Conservation (phyloP, 2,797 vertebrate genomes). For the Otolemur crassicaudatus region DNA sequence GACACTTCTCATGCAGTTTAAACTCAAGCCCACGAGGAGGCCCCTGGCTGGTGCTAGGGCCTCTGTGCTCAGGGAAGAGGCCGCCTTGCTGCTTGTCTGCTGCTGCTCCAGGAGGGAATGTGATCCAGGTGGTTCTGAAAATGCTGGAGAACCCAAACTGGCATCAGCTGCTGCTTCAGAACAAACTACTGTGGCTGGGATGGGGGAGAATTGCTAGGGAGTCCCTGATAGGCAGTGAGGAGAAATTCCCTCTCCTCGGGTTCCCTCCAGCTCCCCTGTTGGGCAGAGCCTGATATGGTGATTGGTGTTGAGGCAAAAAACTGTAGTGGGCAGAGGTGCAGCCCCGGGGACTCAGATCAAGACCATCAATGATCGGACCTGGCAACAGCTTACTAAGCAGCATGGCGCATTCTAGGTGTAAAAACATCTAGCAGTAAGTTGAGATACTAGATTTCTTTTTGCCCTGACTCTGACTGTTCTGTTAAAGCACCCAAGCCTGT, state of each 20-base stretch:
- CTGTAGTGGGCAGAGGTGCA: no score
- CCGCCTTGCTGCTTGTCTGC: not conserved
- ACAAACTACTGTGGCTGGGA: not conserved
- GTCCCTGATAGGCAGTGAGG: not conserved
- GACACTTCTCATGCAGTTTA: not conserved
- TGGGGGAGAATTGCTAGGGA: no score
- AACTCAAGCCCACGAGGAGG: no score
- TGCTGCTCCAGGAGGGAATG: rapidly evolving
- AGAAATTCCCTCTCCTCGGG: not conserved
- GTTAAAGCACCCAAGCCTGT: not conserved
- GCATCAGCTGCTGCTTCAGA: not conserved
- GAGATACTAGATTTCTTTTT: not conserved
- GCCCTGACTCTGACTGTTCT: not conserved
- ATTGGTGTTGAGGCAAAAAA: not conserved
- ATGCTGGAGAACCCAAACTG: not conserved
- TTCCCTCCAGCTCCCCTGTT: not conserved
- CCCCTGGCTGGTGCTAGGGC: not conserved
- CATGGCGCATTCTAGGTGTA: not conserved
- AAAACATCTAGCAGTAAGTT: not conserved
- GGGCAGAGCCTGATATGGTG: not conserved
- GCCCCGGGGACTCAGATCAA: not conserved
- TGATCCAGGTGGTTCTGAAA: no score
- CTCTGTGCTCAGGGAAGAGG: not conserved
- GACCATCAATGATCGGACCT: not conserved
- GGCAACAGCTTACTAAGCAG: not conserved